Base-by-base conservation (phyloP, 2,797 vertebrate species). In the Gouania willdenowi region DNA sequence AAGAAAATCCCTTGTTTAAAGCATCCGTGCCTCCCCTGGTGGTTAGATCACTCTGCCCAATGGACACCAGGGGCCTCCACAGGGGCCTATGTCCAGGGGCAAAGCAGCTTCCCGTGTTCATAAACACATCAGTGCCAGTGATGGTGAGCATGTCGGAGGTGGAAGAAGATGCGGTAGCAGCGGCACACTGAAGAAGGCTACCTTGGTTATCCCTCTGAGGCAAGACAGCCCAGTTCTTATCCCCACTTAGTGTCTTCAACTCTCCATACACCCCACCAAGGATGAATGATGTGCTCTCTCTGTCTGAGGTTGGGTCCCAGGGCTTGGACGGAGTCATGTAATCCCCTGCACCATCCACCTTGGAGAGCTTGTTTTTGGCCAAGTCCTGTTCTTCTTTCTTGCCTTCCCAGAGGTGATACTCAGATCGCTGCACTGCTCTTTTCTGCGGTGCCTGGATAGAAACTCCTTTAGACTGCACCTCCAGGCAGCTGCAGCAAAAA, bases 241-340 rank as follows among this genome's bases (percentile, higher is more conserved):
- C 92, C 5, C 91, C 91, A 8, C 84, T 91, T 59, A 95, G 87
- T 17, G 87, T 90, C 84, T 94, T 94, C 27, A 98, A 86, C 77
- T 98, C 96, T 49, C 96, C 97, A 10, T 99, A 99, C 17, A 99
- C 97, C 5, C 96, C 97, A 40, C 95, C 96, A 7, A 97, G 92
- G 57, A 99, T 96, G 83, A 99, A 99, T 0, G 95, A 88, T 0
- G 93, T 88, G 44, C 76, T 93, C 42, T 95, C 93, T 71, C 89
- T 93, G 51, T 93, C 92, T 9, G 92, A 85, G 76, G 80, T 87
- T 47, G 81, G 61, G 53, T 93, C 93, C 96, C 97, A 99, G 19
- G 95, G 93, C 75, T 92, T 95, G 26, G 93, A 93, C 65, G 95
- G 95, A 35, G 94, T 94, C 34, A 91, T 98, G 40, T 99, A 99